Base-by-base conservation (phyloP, 1,140 invertebrate species). In the Lepidotrigona ventralis region DNA sequence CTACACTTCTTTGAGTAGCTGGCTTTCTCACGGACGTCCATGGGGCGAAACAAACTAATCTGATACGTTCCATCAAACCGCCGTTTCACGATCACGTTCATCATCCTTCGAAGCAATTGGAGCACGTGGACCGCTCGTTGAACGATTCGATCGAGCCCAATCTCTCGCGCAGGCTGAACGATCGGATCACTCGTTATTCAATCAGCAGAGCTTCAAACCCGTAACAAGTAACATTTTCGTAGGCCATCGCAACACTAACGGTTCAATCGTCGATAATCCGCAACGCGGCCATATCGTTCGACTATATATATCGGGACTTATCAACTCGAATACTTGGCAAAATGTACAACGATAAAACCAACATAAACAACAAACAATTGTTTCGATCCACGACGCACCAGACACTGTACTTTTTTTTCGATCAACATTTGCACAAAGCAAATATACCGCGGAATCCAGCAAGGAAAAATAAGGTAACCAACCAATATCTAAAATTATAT, bases 71-170 rank as follows among this genome's bases (percentile, higher is more conserved):
- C 33, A 60, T 71, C 39, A 19, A 73, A n/a, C n/a, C 46, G 33
- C 23, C 23, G 29, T 53, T 26, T 9, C 12, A 51, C n/a, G 12
- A 71, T 63, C 58, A 21, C 23, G 46, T n/a, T 21, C 21, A 54
- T 63, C 79, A 66, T 81, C 70, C 46, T 64, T 54, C 46, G 58
- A 72, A 72, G 39, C 78, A 26, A 70, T 79, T 72, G n/a, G 1
- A 60, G 54, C 78, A 72, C 78, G 33, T 79, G 68, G 39, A 79
- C 23, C 39, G 33, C 9, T 56, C 23, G 68, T 46, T 46, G 46
- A 46, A 73, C 51, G n/a, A 80, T 66, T 64, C 70, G 46, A 81
- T 74, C 46, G 26, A 21, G 58, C n/a, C 39, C 23, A 26, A 46
- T 69, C 33, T 69, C 33, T 33, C 51, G 23, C 14, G n/a, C 23